These are phyloP conservation scores for Cyclargus thomasi DNA, from an alignment of 1,140 invertebrate species.

Conservation along the genomic window DNA sequence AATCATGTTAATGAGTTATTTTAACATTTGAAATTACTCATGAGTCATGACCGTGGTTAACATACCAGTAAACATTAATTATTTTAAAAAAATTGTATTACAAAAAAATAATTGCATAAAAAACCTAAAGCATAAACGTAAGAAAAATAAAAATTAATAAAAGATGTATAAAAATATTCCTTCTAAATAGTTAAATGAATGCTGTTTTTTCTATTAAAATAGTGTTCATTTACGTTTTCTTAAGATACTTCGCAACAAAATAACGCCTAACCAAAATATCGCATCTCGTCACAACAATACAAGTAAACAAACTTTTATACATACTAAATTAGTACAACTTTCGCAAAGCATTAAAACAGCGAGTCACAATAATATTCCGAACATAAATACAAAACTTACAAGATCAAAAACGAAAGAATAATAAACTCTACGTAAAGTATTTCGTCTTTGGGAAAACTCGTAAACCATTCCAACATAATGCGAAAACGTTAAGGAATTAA, in stretches of 20 bases:
- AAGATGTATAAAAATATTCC: no score
- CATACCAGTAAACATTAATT: no score
- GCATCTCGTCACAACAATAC: neutral
- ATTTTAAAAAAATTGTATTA: no score
- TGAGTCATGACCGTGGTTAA: no score
- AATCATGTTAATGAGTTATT: no score
- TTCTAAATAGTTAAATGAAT: no score
- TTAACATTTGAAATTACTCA: no score
- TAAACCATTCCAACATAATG: conserved; percentile 4
- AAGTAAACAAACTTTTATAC: conserved; percentile 10
- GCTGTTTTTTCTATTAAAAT: no score
- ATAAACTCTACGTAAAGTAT: conserved; percentile 12
- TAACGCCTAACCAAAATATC: neutral
- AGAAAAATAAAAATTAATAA: no score
- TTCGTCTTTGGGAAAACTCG: conserved; percentile 13
- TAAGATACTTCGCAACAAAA: neutral
- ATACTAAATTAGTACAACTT: neutral
- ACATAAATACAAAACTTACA: neutral
- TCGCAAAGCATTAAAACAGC: neutral
- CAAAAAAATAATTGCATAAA: no score
- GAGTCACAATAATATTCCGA: neutral
- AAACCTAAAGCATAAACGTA: no score
- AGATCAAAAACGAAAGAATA: neutral
- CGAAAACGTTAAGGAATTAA: conserved; percentile 1
- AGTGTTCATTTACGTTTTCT: no score